Base-by-base conservation (phyloP, 2,113 vertebrate genomes). In the Macquaria ambigua region DNA sequence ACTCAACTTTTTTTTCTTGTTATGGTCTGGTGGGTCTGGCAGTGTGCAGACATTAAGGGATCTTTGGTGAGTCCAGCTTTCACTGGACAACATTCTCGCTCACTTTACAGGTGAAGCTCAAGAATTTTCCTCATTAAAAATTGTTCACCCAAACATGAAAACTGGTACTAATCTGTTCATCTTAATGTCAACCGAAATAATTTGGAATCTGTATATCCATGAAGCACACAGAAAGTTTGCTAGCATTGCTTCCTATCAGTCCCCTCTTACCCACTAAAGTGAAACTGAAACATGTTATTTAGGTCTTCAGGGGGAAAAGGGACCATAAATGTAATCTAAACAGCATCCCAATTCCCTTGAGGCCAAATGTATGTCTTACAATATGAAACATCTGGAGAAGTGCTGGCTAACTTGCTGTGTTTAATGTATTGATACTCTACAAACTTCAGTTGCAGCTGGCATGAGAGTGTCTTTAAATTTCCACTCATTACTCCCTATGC, bases 301-400 rank as follows among this genome's bases (percentile, higher is more conserved):
- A 39, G 28, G 8, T 31, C 16, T 37, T 37, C 20, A 21, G 4
- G 5, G 16, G 16, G 61, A 1, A 21, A 25, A 7, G 14, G 3
- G 6, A 28, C 5, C 3, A 31, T 31, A 31, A 21, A 59, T 21
- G 23, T 16, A 23, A 62, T 63, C 2, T 41, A 2, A 25, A 23
- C 11, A 28, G n/a, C n/a, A 11, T 34, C 37, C 9, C 3, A 63
- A n/a, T 73, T 34, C 5, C 21, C 15, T 58, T 50, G 10, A 70
- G 62, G n/a, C 16, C 64, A 69, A 41, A 70, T 11, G 4, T 28
- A 43, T 55, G 15, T 53, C 39, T 50, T 11, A n/a, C 9, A 3
- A n/a, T 64, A 34, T 41, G 5, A 76, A 69, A 76, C 63, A 76
- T 50, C 20, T 67, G 52, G 21, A 25, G 28, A 48, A 31, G 23